Base-by-base conservation (phyloP, 1,140 invertebrate species). In the Diabrotica virgifera region DNA sequence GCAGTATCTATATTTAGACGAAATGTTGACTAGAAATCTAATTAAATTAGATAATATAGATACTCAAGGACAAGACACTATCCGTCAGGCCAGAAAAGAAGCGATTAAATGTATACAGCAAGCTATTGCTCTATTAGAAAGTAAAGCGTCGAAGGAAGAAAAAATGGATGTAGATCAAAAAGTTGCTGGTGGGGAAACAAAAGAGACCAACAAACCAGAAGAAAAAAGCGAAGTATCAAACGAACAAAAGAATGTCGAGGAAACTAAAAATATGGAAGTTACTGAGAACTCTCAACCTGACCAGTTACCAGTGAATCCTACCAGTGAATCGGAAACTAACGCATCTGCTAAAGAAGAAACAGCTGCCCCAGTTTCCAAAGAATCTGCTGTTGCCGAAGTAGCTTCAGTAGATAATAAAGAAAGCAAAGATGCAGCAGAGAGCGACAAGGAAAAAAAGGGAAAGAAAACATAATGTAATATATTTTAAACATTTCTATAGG, bases 21-120 rank as follows among this genome's bases (percentile, higher is more conserved):
- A 98, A 80, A 97, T 97, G 94, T 80, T 98, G 11, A 97, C 95
- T 1, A 86, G 95, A 52, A 92, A 94, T 76, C 82, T 97, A 63
- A 86, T 97, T 5, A 94, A 95, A 78, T 78, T 97, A 63, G 96
- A 98, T 77, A 89, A 91, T 70, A 92, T 98, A 61, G 93, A 96
- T 74, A 93, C 93, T 0, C 93, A 95, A 65, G 94, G 94, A 2
- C 90, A 93, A 73, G 93, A 96, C 36, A 90, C 92, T 72, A 91
- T 98, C 38, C 83, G 95, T 70, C 85, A 87, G 62, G 91, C 92
- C 0, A 83, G 95, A 13, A 94, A 91, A 78, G 89, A 93, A 70
- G 91, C 92, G 0, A 95, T 98, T 8, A 91, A 89, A 75, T 89
- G 87, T 76, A 95, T 98, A 74, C 90, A 97, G 73, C 86, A 89